A percentile compares a stretch with the other conserved stretches of the same genome.
Evolutionary conservation across 2,113 vertebrate species (phyloP).

Genomic region (Gadus chalcogrammus): DNA sequence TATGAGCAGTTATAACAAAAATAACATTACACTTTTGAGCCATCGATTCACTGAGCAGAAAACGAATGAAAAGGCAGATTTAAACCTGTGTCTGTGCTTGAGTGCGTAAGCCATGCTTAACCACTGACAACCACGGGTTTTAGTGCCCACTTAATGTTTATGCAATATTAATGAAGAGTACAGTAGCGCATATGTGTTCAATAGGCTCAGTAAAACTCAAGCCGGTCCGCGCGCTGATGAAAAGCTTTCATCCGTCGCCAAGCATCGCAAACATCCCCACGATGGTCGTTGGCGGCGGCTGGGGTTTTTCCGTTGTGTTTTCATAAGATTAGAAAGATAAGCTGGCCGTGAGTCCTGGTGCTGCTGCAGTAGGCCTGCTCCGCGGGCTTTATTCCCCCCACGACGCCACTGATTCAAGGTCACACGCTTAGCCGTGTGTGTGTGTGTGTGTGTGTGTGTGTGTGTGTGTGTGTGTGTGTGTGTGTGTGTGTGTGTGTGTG

Average conservation of each 20-base stretch:
- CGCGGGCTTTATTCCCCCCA: not conserved
- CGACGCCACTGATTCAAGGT: constrained; percentile 43
- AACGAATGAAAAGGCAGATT: not conserved
- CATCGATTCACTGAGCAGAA: not conserved
- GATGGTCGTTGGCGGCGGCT: not conserved
- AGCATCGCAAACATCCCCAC: constrained; percentile 18
- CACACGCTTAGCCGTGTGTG: constrained; percentile 6
- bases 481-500: too few species aligned
- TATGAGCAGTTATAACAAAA: too few species aligned
- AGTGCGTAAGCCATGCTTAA: constrained; percentile 17
- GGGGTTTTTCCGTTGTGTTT: constrained; percentile 18
- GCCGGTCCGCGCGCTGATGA: constrained; percentile 16
- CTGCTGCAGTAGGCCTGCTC: constrained; percentile 3
- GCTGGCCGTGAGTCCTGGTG: constrained; percentile 7
- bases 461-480: too few species aligned
- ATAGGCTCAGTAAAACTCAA: constrained; percentile 23
- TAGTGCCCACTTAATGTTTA: constrained; percentile 51
- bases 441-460: constrained; percentile 23
- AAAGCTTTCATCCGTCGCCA: constrained; percentile 18
- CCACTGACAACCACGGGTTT: constrained; percentile 42
- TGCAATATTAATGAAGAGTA: constrained; percentile 59
- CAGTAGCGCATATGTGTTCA: constrained; percentile 20
- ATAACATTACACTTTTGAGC: too few species aligned
- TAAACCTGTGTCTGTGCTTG: not conserved
- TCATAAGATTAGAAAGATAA: constrained; percentile 36